Percentiles rank a stretch among this genome's conserved stretches.
phyloP scores from a whole-genome alignment of 2,888 invertebrate genomes.

The Tricholauxania praeusta region DNA sequence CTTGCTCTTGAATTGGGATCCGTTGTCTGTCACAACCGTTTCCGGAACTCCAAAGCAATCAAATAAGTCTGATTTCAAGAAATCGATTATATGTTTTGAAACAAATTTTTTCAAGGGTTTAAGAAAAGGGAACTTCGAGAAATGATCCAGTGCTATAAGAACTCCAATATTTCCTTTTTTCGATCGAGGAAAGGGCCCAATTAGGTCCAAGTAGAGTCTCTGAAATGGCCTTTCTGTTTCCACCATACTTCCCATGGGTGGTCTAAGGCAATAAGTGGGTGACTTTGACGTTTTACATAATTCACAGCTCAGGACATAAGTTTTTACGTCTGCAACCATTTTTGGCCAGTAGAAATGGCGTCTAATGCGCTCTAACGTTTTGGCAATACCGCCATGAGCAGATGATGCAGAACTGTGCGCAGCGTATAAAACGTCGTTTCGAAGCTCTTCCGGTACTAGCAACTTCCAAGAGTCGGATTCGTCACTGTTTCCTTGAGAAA shows the following conservation, averaged over 20 bases:
- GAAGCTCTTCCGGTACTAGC: conserved; percentile 10
- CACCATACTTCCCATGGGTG: conserved; percentile 7
- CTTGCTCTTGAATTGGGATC: too few species aligned
- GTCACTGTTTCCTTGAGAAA: background rate
- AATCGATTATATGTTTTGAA: too few species aligned
- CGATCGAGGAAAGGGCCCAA: conserved; percentile 19
- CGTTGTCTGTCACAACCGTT: too few species aligned
- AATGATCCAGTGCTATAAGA: conserved; percentile 5
- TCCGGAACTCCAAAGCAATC: too few species aligned
- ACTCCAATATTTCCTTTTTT: background rate
- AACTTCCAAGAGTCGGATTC: conserved; percentile 25
- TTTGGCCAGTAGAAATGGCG: conserved; percentile 21
- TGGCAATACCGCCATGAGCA: conserved; percentile 33
- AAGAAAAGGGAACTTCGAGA: too few species aligned
- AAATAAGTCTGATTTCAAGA: too few species aligned
- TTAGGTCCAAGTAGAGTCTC: conserved; percentile 8
- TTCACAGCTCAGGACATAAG: background rate
- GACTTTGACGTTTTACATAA: too few species aligned
- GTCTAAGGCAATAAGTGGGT: background rate
- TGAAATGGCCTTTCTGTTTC: conserved; percentile 8
- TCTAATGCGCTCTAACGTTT: background rate
- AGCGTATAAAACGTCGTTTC: background rate
- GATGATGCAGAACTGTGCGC: background rate
- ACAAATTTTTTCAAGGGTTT: too few species aligned
- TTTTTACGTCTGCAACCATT: conserved; percentile 15